A percentile compares a stretch with the other conserved stretches of the same genome.
phyloP scores from a whole-genome alignment of 2,888 invertebrate genomes.

The Microdon myrmicae region DNA sequence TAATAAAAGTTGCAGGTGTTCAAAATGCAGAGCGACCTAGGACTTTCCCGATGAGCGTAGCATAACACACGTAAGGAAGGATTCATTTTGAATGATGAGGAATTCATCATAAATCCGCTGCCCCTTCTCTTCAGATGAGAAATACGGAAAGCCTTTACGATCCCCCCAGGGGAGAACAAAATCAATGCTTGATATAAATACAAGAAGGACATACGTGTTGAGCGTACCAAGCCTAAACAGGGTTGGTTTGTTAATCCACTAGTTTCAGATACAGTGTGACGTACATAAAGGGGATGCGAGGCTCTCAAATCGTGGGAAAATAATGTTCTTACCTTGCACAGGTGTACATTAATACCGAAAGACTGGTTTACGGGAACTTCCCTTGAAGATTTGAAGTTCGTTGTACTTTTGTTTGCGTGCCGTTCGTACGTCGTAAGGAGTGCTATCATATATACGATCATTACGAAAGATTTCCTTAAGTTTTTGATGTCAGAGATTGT shows the following conservation, averaged over 20 bases:
- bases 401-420: conserved; percentile 45
- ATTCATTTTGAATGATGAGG: conserved; percentile 15
- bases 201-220: conserved; percentile 28
- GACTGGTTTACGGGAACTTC: conserved; percentile 24
- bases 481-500: no score
- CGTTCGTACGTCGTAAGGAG: conserved; percentile 44
- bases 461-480: no score
- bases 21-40: conserved; percentile 5
- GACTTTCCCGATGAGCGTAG: conserved; percentile 18
- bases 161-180: conserved; percentile 25
- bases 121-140: conserved; percentile 1
- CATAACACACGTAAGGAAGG: conserved; percentile 14
- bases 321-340: conserved; percentile 38
- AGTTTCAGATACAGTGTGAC: conserved; percentile 14
- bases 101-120: not conserved
- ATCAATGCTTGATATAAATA: conserved; percentile 17
- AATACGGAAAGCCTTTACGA: conserved; percentile 13
- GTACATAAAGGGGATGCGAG: conserved; percentile 27
- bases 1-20: conserved; percentile 35
- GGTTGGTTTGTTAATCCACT: conserved; percentile 30
- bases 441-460: conserved; percentile 35
- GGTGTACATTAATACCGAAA: conserved; percentile 24
- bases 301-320: conserved; percentile 45
- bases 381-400: conserved; percentile 12
- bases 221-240: conserved; percentile 39